Evolutionary conservation across 92 coral and sea anemone genomes (phyloP).

Genomic region (Pocillopora grandis): DNA sequence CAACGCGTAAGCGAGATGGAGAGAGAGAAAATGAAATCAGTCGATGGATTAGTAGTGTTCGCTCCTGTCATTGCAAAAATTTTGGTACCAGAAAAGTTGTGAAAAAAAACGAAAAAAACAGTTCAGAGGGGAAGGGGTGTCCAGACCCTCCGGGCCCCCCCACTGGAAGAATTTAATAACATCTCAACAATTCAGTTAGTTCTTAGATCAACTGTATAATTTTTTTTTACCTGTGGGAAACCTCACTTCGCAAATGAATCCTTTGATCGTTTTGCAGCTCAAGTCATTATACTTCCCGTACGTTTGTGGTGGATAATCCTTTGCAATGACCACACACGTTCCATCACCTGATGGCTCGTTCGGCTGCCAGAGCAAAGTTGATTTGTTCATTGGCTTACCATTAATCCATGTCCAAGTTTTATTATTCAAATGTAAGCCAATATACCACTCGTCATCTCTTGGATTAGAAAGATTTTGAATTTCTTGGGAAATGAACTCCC

Average conservation of each 20-base stretch:
- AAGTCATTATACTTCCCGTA: constrained; percentile 61
- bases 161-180: no score
- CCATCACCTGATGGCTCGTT: constrained; percentile 64
- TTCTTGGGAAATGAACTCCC: constrained; percentile 51
- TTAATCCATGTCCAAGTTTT: constrained; percentile 60
- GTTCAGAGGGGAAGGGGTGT: no score
- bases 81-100: no score
- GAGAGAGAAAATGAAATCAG: no score
- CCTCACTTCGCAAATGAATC: constrained; percentile 54
- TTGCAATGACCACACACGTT: constrained; percentile 57
- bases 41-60: no score
- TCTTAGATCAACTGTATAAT: no score
- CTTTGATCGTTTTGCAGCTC: constrained; percentile 43
- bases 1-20: no score
- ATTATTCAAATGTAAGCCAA: constrained; percentile 22
- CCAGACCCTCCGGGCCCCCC: no score
- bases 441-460: constrained; percentile 54
- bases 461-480: constrained; percentile 64
- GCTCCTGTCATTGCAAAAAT: no score
- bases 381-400: constrained; percentile 47
- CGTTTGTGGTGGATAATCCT: constrained; percentile 27
- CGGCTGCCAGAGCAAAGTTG: constrained; percentile 49
- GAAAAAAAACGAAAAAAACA: no score
- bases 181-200: no score
- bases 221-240: constrained; percentile 4